Conservation (phyloP, 1,140 invertebrate species). For the Drosophila virilis region DNA sequence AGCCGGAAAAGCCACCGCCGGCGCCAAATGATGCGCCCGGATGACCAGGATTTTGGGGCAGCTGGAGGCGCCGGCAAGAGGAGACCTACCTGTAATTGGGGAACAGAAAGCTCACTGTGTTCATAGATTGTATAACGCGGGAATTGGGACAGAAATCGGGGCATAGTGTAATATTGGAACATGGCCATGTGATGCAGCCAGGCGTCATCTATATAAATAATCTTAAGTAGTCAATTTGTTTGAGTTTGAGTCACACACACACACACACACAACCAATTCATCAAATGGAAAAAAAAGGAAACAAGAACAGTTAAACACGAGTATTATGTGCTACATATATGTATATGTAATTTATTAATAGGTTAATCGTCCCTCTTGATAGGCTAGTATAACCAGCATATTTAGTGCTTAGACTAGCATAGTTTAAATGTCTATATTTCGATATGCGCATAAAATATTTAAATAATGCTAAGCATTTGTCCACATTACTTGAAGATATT, state of each 20-base stretch:
- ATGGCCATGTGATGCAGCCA: neutral
- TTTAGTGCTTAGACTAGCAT: conserved; percentile 18
- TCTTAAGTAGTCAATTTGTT: conserved; percentile 78
- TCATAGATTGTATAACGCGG: conserved; percentile 63
- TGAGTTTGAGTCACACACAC: conserved; percentile 20
- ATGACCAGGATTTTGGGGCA: conserved; percentile 65
- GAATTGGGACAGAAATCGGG: conserved; percentile 7
- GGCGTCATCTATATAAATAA: conserved; percentile 35
- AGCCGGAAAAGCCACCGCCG: conserved; percentile 71
- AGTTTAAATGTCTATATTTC: conserved; percentile 47
- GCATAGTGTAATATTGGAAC: conserved; percentile 33
- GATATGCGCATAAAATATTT: conserved; percentile 38
- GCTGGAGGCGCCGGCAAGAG: conserved; percentile 38
- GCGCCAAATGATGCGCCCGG: conserved; percentile 67
- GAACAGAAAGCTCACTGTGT: conserved; percentile 75
- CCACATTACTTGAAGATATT: conserved; percentile 10
- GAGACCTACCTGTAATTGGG: conserved; percentile 59
- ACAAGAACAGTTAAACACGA: conserved; percentile 37
- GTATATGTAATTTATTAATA: conserved; percentile 44
- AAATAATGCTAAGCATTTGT: conserved; percentile 64
- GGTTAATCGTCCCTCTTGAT: conserved; percentile 8
- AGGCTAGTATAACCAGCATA: conserved; percentile 20
- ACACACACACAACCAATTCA: neutral
- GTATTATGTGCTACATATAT: conserved; percentile 66
- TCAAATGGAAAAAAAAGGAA: conserved; percentile 5